phyloP scores from a whole-genome alignment of 2,888 invertebrate genomes.

The Kuschelorhynchus macadamiae region DNA sequence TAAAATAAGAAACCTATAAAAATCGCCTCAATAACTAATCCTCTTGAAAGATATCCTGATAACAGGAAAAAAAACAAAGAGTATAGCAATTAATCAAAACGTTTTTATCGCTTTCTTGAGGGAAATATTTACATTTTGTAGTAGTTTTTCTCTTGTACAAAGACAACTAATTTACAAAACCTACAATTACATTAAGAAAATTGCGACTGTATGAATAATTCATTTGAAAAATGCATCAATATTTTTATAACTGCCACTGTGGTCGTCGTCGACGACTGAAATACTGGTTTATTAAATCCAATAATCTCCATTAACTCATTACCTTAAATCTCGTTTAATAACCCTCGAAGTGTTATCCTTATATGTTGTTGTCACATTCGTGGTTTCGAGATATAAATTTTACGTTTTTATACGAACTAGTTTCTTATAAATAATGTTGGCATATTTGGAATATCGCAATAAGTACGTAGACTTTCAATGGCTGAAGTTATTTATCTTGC shows the following conservation, averaged over 20 bases:
- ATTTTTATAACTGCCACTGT: conserved; percentile 16
- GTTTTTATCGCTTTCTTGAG: no score
- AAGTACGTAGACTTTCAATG: conserved; percentile 13
- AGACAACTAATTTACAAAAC: conserved; percentile 31
- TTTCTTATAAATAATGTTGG: conserved; percentile 34
- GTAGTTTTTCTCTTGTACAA: background rate
- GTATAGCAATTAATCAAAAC: no score
- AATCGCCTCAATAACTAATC: no score
- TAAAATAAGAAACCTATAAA: no score
- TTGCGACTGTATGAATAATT: conserved; percentile 24
- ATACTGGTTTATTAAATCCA: conserved; percentile 49
- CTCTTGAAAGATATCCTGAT: no score
- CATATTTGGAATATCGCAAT: conserved; percentile 28
- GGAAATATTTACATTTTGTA: background rate
- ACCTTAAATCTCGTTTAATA: conserved; percentile 49
- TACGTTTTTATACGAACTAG: conserved; percentile 26
- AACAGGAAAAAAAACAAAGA: no score
- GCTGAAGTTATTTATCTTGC: conserved; percentile 11
- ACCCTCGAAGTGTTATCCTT: conserved; percentile 49
- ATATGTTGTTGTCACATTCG: conserved; percentile 50
- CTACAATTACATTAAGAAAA: conserved; percentile 31
- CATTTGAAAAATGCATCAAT: conserved; percentile 20
- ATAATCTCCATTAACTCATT: conserved; percentile 49
- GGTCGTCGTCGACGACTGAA: conserved; percentile 13
- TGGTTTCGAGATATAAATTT: conserved; percentile 40